Percentiles rank a stretch among this genome's conserved stretches.
phyloP scores from a whole-genome alignment of 2,888 invertebrate genomes.

The Lasioglossum figueresi region DNA sequence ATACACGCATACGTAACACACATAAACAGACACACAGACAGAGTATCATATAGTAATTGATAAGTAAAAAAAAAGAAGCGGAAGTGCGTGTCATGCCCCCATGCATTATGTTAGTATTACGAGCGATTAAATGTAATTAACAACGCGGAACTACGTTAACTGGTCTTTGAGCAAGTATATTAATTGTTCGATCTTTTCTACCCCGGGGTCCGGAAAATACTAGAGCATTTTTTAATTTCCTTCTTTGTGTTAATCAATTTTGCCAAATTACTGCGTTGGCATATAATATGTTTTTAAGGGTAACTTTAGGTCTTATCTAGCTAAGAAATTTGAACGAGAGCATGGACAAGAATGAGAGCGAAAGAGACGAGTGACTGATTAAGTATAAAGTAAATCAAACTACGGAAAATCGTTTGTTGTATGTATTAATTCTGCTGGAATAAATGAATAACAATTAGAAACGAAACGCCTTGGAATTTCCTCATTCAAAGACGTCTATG shows the following conservation, averaged over 20 bases:
- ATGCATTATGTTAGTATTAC: conserved; percentile 66
- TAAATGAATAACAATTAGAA: conserved; percentile 71
- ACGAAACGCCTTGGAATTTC: background rate
- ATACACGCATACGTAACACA: conserved; percentile 28
- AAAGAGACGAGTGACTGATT: conserved; percentile 32
- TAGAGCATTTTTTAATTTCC: conserved; percentile 49
- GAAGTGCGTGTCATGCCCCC: conserved; percentile 47
- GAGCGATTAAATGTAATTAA: conserved; percentile 50
- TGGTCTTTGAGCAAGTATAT: conserved; percentile 48
- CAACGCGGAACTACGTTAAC: conserved; percentile 22
- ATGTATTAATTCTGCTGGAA: conserved; percentile 73
- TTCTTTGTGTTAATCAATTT: conserved; percentile 45
- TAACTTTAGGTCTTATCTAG: conserved; percentile 61
- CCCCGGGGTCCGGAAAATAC: conserved; percentile 38
- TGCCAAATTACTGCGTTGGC: conserved; percentile 64
- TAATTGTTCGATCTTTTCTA: conserved; percentile 69
- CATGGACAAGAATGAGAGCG: conserved; percentile 37
- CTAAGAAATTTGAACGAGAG: conserved; percentile 56
- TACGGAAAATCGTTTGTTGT: conserved; percentile 71
- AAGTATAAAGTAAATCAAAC: conserved; percentile 55
- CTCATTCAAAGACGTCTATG: background rate
- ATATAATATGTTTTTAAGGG: conserved; percentile 67
- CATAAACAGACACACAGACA: background rate
- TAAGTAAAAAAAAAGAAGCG: conserved; percentile 36
- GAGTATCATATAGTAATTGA: conserved; percentile 26